Evolutionary conservation across 2,113 vertebrate genomes (phyloP).

Genomic region (Chaenocephalus aceratus): DNA sequence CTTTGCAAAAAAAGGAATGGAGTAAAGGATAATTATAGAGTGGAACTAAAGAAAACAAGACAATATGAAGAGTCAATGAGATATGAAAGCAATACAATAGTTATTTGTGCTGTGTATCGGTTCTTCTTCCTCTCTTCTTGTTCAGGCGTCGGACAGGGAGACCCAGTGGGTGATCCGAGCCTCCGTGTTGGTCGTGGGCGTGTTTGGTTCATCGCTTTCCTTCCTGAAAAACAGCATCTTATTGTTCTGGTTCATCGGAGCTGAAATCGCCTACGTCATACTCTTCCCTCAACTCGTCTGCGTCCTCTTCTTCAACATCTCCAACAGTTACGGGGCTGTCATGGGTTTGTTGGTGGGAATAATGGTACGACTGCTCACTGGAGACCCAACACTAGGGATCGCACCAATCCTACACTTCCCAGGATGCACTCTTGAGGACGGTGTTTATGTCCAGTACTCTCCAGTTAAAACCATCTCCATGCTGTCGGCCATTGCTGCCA

Average conservation of each 20-base stretch:
- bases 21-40: no score
- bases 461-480: conserved; percentile 1
- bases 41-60: no score
- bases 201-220: conserved; percentile 78
- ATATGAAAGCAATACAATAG: no score
- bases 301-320: conserved; percentile 74
- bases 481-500: not conserved
- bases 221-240: conserved; percentile 83
- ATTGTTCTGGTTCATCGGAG: conserved; percentile 85
- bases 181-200: conserved; percentile 81
- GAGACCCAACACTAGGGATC: not conserved
- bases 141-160: conserved; percentile 50
- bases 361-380: conserved; percentile 77
- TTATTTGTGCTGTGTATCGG: no score
- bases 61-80: no score
- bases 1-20: no score
- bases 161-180: conserved; percentile 84
- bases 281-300: conserved; percentile 87
- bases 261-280: conserved; percentile 85
- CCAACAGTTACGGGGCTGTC: conserved; percentile 83
- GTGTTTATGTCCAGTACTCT: not conserved
- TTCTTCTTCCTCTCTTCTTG: no score
- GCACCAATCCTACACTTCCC: not conserved
- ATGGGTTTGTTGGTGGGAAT: conserved; percentile 80
- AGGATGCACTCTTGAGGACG: not conserved